These are phyloP conservation scores for Chloropsis hardwickii DNA, from an alignment of 2,113 vertebrate genomes.

Conservation along the genomic window DNA sequence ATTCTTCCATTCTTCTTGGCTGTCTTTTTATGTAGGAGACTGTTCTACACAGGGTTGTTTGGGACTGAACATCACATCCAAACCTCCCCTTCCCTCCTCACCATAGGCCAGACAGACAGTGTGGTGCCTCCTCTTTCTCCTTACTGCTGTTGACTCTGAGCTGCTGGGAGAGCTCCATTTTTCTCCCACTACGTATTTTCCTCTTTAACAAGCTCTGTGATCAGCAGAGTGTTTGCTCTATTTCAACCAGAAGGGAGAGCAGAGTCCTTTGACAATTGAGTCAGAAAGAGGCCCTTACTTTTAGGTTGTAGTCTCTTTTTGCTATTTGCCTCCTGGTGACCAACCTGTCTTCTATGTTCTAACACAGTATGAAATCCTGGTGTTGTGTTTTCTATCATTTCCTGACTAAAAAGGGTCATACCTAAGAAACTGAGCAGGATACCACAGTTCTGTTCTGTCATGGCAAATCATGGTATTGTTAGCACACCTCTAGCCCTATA, in stretches of 20 bases:
- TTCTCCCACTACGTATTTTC: not conserved
- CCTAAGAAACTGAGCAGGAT: not conserved
- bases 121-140: not conserved
- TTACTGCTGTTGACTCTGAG: not conserved
- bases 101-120: accelerated
- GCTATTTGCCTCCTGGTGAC: not conserved
- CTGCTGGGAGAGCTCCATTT: not conserved
- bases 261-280: not conserved
- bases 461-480: not conserved
- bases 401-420: not conserved
- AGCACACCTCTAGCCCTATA: not conserved
- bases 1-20: not conserved
- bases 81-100: not conserved
- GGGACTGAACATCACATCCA: not conserved
- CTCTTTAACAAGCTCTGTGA: not conserved
- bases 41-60: not conserved
- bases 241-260: not conserved
- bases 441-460: not conserved
- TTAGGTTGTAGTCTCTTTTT: not conserved
- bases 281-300: not conserved
- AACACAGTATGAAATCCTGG: not conserved
- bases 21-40: not conserved
- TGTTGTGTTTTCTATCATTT: not conserved
- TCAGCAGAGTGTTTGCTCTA: not conserved
- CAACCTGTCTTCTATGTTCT: not conserved